Percentiles rank a stretch among this genome's conserved stretches.
These are phyloP conservation scores for Rhineura floridana DNA, from an alignment of 2,113 vertebrate genomes.

Conservation along the genomic window DNA sequence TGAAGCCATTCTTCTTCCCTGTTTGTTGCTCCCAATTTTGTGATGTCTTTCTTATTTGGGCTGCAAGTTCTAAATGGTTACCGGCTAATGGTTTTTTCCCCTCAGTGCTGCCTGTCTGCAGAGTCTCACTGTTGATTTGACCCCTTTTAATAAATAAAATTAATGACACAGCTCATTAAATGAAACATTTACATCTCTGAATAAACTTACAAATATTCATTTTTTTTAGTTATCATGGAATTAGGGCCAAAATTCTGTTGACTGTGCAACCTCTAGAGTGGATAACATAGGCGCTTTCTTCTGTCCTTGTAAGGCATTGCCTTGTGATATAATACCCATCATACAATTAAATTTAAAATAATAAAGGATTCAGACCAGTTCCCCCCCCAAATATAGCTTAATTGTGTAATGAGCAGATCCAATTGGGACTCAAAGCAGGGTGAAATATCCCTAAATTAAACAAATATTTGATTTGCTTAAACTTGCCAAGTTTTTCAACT, in stretches of 20 bases:
- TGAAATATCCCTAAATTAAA: neutral
- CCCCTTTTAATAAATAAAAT: neutral
- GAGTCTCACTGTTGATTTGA: neutral
- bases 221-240: too few relatives aligned
- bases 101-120: neutral
- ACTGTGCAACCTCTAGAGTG: neutral
- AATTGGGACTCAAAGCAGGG: too few relatives aligned
- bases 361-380: neutral
- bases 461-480: neutral
- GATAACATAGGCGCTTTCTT: neutral
- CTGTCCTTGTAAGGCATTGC: neutral
- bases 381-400: neutral
- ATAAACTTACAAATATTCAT: neutral
- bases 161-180: neutral
- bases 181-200: neutral
- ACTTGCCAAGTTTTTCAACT: neutral
- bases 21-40: neutral
- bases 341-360: neutral
- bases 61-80: neutral
- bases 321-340: neutral
- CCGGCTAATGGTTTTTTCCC: too few relatives aligned
- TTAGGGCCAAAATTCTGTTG: neutral
- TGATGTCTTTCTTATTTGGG: neutral
- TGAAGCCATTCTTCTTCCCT: neutral
- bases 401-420: neutral